Conservation (phyloP, 1,140 invertebrate species). For the Scaptomyza hsui region DNA sequence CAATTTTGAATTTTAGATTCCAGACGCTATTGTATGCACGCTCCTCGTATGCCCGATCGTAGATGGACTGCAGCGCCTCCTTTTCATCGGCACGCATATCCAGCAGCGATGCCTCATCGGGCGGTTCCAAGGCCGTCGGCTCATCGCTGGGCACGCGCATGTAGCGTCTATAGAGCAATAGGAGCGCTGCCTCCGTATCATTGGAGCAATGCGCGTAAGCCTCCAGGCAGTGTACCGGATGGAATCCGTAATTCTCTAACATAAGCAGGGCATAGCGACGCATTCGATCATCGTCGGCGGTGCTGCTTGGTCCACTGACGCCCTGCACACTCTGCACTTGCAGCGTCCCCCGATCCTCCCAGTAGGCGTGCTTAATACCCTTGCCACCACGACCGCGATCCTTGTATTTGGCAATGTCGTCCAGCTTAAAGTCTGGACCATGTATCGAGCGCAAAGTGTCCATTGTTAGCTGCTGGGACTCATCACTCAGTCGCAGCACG, state of each 20-base stretch:
- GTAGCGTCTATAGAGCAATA: conserved; percentile 89
- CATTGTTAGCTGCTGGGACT: conserved; percentile 88
- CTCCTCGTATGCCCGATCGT: conserved; percentile 87
- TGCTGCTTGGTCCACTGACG: conserved; percentile 85
- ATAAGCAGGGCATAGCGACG: conserved; percentile 89
- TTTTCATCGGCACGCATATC: conserved; percentile 89
- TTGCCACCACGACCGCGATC: conserved; percentile 87
- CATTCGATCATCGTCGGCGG: conserved; percentile 84
- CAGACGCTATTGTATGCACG: conserved; percentile 88
- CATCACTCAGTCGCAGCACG: conserved; percentile 87
- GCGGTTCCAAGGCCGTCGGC: conserved; percentile 34
- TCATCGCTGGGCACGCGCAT: conserved; percentile 78
- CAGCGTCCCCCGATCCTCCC: conserved; percentile 89
- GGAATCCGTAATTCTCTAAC: conserved; percentile 90
- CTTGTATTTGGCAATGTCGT: conserved; percentile 86
- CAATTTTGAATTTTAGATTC: conserved; percentile 87
- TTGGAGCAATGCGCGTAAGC: conserved; percentile 87
- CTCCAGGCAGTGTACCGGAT: conserved; percentile 89
- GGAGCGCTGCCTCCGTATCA: conserved; percentile 88
- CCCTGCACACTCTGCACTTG: conserved; percentile 88
- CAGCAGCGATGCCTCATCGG: conserved; percentile 85
- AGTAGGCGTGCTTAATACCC: conserved; percentile 88
- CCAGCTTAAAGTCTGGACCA: conserved; percentile 87
- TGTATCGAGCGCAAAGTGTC: conserved; percentile 89
- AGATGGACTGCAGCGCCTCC: conserved; percentile 89